Conservation (phyloP, 2,888 invertebrate genomes). For the Amphipyra tragopoginis region DNA sequence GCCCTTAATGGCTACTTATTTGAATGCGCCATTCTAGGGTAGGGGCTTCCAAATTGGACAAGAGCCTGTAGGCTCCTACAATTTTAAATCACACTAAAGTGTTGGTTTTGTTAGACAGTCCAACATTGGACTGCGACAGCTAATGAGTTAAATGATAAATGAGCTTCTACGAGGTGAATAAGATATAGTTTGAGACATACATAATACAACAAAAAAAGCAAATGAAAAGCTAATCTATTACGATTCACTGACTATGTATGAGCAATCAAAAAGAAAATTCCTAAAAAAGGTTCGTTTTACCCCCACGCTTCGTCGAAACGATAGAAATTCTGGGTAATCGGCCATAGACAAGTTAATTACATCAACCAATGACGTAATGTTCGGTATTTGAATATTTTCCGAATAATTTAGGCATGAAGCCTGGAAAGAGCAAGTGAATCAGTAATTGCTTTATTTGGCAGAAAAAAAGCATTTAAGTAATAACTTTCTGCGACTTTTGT, state of each 20-base stretch:
- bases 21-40: no score
- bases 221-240: no score
- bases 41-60: no score
- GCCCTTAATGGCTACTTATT: no score
- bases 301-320: conserved; percentile 32
- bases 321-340: conserved; percentile 45
- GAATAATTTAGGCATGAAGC: conserved; percentile 12
- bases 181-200: no score
- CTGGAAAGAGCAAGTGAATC: conserved; percentile 16
- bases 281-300: not conserved
- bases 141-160: no score
- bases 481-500: not conserved
- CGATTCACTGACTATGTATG: not conserved
- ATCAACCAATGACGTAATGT: conserved; percentile 45
- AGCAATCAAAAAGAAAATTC: not conserved
- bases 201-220: no score
- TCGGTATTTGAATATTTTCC: conserved; percentile 36
- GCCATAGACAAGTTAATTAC: conserved; percentile 49
- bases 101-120: no score
- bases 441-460: conserved; percentile 16
- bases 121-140: no score
- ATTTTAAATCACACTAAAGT: no score
- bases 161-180: no score
- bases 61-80: no score
- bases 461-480: not conserved